A percentile compares a stretch with the other conserved stretches of the same genome.
These are phyloP conservation scores for Callospermophilus lateralis DNA, from an alignment of 2,113 vertebrate species.

Conservation along the genomic window DNA sequence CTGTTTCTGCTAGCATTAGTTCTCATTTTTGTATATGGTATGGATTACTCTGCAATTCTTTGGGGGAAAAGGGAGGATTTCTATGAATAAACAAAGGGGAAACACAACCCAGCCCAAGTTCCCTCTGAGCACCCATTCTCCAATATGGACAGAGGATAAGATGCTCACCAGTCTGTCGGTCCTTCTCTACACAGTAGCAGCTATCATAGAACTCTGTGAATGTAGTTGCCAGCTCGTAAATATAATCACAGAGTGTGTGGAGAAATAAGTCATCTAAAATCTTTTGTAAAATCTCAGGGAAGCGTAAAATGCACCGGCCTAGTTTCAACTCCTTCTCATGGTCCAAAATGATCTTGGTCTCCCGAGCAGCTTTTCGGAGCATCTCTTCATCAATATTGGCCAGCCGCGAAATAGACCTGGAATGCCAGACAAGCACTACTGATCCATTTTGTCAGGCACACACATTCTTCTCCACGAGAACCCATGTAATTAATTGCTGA, in stretches of 20 bases:
- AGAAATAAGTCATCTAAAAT: slow-evolving; percentile 96
- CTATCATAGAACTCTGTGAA: slow-evolving; percentile 99
- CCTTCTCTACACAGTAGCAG: slow-evolving; percentile 99
- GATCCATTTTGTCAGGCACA: background rate
- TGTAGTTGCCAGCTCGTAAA: slow-evolving; percentile 98
- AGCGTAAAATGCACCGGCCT: slow-evolving; percentile 95
- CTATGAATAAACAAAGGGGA: too few relatives aligned
- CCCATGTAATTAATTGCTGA: background rate
- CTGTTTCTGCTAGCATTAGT: background rate
- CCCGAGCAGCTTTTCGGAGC: slow-evolving; percentile 91
- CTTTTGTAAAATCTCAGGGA: slow-evolving; percentile 97
- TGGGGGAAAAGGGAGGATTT: background rate
- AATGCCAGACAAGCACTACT: background rate
- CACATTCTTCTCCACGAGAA: background rate
- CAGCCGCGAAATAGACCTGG: slow-evolving; percentile 95
- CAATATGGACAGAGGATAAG: rapidly evolving
- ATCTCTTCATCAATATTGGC: slow-evolving; percentile 92
- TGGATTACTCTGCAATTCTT: background rate
- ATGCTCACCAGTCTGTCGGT: slow-evolving; percentile 94
- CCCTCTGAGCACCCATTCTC: too few relatives aligned
- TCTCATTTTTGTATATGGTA: background rate
- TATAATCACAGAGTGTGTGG: slow-evolving; percentile 96
- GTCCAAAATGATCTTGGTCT: slow-evolving; percentile 92
- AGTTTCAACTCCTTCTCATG: slow-evolving; percentile 99
- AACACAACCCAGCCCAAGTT: background rate